Evolutionary conservation across 1,140 invertebrate species (phyloP).

Genomic region (Atta colombica): DNA sequence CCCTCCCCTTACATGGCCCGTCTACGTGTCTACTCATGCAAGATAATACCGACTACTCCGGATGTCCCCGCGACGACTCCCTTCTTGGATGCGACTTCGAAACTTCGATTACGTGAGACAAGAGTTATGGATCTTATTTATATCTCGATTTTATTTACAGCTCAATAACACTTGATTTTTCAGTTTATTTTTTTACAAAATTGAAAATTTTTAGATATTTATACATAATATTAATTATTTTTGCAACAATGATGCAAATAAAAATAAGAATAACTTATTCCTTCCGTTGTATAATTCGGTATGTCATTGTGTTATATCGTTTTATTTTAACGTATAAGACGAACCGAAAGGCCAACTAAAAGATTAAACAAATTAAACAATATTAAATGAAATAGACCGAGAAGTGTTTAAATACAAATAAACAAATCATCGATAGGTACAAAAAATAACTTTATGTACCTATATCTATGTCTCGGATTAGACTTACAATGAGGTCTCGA

Average conservation of each 20-base stretch:
- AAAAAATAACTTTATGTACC: not conserved
- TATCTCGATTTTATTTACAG: not conserved
- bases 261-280: not conserved
- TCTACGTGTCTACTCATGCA: constrained; percentile 65
- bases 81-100: not conserved
- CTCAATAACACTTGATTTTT: not conserved
- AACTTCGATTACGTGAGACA: constrained; percentile 19
- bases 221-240: constrained; percentile 17
- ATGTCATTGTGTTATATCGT: too few species aligned
- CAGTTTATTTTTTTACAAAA: not conserved
- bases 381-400: too few species aligned
- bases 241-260: not conserved
- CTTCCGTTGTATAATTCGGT: not conserved
- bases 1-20: constrained; percentile 44
- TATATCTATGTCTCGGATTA: not conserved
- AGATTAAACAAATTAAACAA: not conserved
- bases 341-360: not conserved
- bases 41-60: constrained; percentile 72
- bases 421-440: not conserved
- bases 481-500: not conserved
- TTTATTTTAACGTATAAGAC: not conserved
- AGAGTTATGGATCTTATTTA: not conserved
- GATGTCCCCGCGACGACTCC: constrained; percentile 60
- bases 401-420: too few species aligned
- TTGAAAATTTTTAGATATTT: not conserved